A percentile compares a stretch with the other conserved stretches of the same genome.
phyloP scores from a whole-genome alignment of 1,140 invertebrate genomes.

The Calliphora vicina region DNA sequence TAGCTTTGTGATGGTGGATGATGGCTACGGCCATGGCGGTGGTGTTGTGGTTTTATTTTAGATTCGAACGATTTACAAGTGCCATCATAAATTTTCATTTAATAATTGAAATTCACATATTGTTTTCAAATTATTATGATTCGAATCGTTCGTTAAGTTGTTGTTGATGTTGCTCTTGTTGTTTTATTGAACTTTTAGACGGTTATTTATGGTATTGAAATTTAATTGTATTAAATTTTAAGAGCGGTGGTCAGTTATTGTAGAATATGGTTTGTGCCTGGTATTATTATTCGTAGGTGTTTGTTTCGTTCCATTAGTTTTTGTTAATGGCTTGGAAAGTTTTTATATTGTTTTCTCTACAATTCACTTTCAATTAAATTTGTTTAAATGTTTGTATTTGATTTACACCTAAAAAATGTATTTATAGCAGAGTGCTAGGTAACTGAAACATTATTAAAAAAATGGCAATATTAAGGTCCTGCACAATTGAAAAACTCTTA shows the following conservation, averaged over 20 bases:
- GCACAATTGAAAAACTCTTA: too few species aligned
- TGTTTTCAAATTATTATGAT: not conserved
- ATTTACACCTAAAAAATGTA: too few species aligned
- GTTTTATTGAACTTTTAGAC: constrained; percentile 5
- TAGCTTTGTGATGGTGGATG: not conserved
- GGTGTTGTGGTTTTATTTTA: not conserved
- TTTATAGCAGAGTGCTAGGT: too few species aligned
- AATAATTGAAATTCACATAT: constrained; percentile 29
- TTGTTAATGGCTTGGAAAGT: not conserved
- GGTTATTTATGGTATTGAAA: not conserved
- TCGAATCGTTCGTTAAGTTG: too few species aligned
- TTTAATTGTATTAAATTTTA: constrained; percentile 15
- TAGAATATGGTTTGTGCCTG: not conserved
- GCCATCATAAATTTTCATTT: constrained; percentile 30
- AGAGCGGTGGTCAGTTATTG: constrained; percentile 14
- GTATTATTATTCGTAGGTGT: not conserved
- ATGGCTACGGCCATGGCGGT: not conserved
- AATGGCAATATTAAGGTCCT: too few species aligned
- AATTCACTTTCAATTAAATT: not conserved
- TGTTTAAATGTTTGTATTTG: too few species aligned
- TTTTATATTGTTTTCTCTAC: not conserved
- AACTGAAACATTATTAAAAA: too few species aligned
- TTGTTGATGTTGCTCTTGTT: not conserved
- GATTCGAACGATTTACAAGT: not conserved
- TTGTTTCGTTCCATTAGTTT: not conserved